Evolutionary conservation across 2,888 invertebrate genomes (phyloP).

Genomic region (Lordiphosa andalusiaca): DNA sequence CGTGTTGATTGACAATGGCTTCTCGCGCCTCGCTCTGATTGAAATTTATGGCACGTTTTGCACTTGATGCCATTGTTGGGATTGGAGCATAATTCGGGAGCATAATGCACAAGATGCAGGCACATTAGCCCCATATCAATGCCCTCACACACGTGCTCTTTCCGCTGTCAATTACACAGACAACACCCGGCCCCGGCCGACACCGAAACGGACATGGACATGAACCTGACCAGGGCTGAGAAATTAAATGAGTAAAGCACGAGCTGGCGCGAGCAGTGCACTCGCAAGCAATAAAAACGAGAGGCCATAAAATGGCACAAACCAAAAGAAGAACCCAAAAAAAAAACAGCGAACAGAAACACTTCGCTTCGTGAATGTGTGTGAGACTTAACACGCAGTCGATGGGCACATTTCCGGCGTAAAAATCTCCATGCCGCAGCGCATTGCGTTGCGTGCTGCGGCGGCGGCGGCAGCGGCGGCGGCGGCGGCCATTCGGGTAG

Average conservation of each 20-base stretch:
- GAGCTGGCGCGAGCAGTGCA: slow-evolving; percentile 21
- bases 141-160: slow-evolving; percentile 51
- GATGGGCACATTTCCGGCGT: slow-evolving; percentile 70
- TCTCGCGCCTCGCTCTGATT: slow-evolving; percentile 43
- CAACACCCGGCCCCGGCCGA: slow-evolving; percentile 30
- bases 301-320: slow-evolving; percentile 44
- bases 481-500: slow-evolving; percentile 43
- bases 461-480: slow-evolving; percentile 52
- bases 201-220: slow-evolving; percentile 15
- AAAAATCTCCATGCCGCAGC: slow-evolving; percentile 52
- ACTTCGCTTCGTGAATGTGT: slow-evolving; percentile 32
- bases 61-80: slow-evolving; percentile 39
- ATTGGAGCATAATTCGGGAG: slow-evolving; percentile 1
- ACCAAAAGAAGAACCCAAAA: not conserved
- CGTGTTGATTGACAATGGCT: slow-evolving; percentile 52
- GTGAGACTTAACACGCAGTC: slow-evolving; percentile 69
- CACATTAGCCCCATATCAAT: slow-evolving; percentile 39
- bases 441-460: slow-evolving; percentile 29
- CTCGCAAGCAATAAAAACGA: slow-evolving; percentile 56
- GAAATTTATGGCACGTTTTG: slow-evolving; percentile 65
- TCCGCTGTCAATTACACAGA: slow-evolving; percentile 60
- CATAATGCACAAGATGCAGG: slow-evolving; percentile 17
- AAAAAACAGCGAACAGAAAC: not conserved
- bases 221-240: slow-evolving; percentile 28
- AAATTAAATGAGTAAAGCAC: slow-evolving; percentile 71